phyloP scores from a whole-genome alignment of 2,888 invertebrate genomes.

The Nasonovia ribisnigri region DNA sequence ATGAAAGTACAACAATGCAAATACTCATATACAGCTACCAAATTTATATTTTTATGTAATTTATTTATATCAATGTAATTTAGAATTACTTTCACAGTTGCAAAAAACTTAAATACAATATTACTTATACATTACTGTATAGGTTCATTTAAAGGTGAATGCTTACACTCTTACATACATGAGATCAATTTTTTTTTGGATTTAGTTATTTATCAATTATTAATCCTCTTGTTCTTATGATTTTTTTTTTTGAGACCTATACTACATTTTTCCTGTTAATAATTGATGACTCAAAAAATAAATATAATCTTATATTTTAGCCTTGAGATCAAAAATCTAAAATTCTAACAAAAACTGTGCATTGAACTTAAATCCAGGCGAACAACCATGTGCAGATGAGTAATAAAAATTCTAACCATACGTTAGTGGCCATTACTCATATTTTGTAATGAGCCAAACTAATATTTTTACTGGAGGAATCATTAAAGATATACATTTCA shows the following conservation, averaged over 20 bases:
- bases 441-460: background rate
- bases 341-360: background rate
- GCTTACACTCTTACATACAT: background rate
- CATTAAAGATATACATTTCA: background rate
- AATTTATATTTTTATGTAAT: background rate
- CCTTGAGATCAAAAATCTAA: background rate
- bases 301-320: background rate
- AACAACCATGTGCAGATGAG: background rate
- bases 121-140: background rate
- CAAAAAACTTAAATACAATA: background rate
- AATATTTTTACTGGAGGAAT: background rate
- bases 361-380: background rate
- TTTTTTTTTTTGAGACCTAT: background rate
- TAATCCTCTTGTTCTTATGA: background rate
- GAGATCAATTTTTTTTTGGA: background rate
- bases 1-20: background rate
- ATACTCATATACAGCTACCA: background rate
- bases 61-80: background rate
- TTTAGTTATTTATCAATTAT: background rate
- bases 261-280: background rate
- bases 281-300: background rate
- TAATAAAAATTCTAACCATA: background rate
- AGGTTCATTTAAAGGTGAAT: background rate
- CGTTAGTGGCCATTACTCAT: background rate
- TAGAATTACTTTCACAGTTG: background rate